phyloP scores from a whole-genome alignment of 2,797 vertebrate genomes.

The Pelochelys cantorii region DNA sequence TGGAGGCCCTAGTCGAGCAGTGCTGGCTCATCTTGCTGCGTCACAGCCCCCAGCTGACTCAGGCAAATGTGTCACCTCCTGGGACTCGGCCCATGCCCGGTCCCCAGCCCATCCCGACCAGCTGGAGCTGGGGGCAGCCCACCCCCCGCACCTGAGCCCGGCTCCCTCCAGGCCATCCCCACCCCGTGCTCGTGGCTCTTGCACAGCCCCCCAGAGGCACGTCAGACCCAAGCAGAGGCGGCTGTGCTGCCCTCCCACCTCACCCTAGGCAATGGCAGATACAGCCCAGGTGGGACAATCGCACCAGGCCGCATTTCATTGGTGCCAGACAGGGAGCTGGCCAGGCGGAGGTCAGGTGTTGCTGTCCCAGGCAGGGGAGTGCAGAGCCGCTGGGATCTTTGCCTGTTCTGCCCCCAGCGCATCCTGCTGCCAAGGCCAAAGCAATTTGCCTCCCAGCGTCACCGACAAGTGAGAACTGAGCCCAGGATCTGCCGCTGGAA shows the following conservation, averaged over 20 bases:
- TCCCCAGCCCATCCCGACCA: too few species aligned
- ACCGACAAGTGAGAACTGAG: background rate
- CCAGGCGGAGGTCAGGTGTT: background rate
- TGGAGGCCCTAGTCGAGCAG: too few species aligned
- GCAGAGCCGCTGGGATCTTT: background rate
- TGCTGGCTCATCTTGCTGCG: background rate
- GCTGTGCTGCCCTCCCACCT: too few species aligned
- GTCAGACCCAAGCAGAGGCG: too few species aligned
- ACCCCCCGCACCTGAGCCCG: too few species aligned
- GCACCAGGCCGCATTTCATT: background rate
- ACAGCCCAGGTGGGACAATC: background rate
- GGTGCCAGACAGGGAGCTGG: background rate
- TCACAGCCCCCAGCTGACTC: background rate
- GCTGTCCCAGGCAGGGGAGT: too few species aligned
- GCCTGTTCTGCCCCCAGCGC: fast-evolving
- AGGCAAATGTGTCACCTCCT: background rate
- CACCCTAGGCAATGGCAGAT: too few species aligned
- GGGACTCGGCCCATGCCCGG: too few species aligned
- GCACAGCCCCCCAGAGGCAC: too few species aligned
- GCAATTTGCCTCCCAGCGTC: background rate
- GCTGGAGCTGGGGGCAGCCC: too few species aligned
- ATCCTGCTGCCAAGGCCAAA: background rate
- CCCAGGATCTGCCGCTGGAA: background rate
- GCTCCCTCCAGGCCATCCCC: too few species aligned
- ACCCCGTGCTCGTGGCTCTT: too few species aligned